phyloP scores from a whole-genome alignment of 1,140 invertebrate genomes.

The Zaprionus gabonicus region DNA sequence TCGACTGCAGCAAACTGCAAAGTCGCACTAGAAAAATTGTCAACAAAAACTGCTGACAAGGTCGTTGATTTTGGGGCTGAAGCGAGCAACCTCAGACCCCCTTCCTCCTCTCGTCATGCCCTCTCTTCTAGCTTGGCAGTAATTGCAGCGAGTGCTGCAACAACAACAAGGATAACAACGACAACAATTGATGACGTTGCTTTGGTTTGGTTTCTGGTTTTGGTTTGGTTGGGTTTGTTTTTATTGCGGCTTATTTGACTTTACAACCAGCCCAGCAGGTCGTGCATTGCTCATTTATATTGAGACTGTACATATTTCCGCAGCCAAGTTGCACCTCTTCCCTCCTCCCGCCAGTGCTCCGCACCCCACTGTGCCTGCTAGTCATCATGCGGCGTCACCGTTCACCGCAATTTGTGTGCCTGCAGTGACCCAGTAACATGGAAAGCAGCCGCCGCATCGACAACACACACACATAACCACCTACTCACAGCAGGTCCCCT shows the following conservation, averaged over 20 bases:
- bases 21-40: conserved; percentile 61
- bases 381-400: conserved; percentile 41
- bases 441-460: conserved; percentile 67
- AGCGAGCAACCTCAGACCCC: conserved; percentile 4
- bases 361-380: neutral
- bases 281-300: conserved; percentile 78
- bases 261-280: conserved; percentile 35
- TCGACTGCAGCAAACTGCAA: conserved; percentile 23
- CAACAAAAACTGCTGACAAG: conserved; percentile 74
- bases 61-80: conserved; percentile 51
- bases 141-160: conserved; percentile 53
- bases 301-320: conserved; percentile 55
- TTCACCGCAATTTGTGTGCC: conserved; percentile 79
- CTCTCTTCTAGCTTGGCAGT: conserved; percentile 59
- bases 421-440: conserved; percentile 83
- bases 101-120: neutral
- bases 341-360: neutral
- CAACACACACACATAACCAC: conserved; percentile 21
- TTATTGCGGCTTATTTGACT: conserved; percentile 74
- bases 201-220: conserved; percentile 35
- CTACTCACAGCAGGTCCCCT: conserved; percentile 8
- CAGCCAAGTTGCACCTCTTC: conserved; percentile 27
- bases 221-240: conserved; percentile 57
- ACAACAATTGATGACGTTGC: conserved; percentile 39
- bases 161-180: conserved; percentile 35